Evolutionary conservation across 2,888 invertebrate species (phyloP).

Genomic region (Prenolepis imparis): DNA sequence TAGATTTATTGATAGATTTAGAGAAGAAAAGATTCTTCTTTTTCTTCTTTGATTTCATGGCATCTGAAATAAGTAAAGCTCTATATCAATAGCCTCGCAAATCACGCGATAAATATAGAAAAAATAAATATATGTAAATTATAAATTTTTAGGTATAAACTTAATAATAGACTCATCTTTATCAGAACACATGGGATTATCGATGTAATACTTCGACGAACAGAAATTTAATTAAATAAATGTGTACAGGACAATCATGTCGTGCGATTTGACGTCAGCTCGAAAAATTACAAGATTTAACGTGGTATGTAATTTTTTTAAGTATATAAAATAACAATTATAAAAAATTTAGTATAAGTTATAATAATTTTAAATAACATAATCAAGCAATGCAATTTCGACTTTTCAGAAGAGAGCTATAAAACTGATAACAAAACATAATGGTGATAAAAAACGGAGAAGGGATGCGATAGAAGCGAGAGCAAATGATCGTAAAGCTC

Average conservation of each 20-base stretch:
- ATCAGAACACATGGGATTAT: neutral
- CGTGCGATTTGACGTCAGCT: neutral
- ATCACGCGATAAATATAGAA: neutral
- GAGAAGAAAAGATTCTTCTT: too few species aligned
- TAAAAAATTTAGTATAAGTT: too few species aligned
- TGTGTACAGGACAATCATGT: neutral
- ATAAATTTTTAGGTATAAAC: neutral
- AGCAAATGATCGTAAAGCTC: neutral
- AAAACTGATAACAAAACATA: neutral
- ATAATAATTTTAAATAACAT: neutral
- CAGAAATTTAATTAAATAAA: neutral
- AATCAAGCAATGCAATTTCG: neutral
- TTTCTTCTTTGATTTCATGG: too few species aligned
- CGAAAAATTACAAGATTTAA: constrained; percentile 24
- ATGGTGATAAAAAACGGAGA: neutral
- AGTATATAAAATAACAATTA: too few species aligned
- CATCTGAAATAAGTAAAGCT: too few species aligned
- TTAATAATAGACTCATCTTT: neutral
- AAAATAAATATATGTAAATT: too few species aligned
- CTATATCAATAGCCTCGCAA: neutral
- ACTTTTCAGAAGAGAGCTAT: constrained; percentile 18
- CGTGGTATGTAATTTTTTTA: constrained; percentile 32
- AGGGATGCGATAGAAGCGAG: neutral
- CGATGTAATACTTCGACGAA: neutral
- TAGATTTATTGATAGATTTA: too few species aligned